These are phyloP conservation scores for Limnephilus auricula DNA, from an alignment of 2,888 invertebrate genomes.

Conservation along the genomic window DNA sequence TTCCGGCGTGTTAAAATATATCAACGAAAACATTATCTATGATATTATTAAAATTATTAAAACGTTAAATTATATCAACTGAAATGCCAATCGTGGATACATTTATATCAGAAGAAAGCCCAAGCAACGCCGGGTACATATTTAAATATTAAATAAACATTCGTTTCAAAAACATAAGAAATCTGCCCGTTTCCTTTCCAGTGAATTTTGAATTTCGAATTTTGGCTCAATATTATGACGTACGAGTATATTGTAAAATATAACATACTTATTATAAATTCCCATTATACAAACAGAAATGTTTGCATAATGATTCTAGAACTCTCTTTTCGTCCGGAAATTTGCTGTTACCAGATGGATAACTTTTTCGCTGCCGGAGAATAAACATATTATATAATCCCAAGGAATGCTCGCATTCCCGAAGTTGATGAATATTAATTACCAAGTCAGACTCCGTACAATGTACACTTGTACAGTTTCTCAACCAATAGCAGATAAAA, in stretches of 20 bases:
- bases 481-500: too few species aligned
- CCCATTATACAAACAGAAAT: not conserved
- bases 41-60: too few species aligned
- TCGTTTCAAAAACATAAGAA: too few species aligned
- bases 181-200: not conserved
- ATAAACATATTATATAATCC: conserved; percentile 16
- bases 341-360: conserved; percentile 6
- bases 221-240: not conserved
- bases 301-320: not conserved
- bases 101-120: too few species aligned
- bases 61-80: too few species aligned
- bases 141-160: too few species aligned
- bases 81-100: too few species aligned
- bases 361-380: conserved; percentile 16
- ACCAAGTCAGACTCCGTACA: not conserved
- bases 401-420: not conserved
- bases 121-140: too few species aligned
- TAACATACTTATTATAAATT: not conserved
- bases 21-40: too few species aligned
- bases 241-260: not conserved
- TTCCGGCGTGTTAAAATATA: too few species aligned
- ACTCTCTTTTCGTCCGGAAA: not conserved
- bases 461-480: not conserved
- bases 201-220: not conserved
- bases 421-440: conserved; percentile 30